Evolutionary conservation across 2,888 invertebrate genomes (phyloP), one percentile per base, ranked within the genome.

Genomic region (Cosmia pyralina): DNA sequence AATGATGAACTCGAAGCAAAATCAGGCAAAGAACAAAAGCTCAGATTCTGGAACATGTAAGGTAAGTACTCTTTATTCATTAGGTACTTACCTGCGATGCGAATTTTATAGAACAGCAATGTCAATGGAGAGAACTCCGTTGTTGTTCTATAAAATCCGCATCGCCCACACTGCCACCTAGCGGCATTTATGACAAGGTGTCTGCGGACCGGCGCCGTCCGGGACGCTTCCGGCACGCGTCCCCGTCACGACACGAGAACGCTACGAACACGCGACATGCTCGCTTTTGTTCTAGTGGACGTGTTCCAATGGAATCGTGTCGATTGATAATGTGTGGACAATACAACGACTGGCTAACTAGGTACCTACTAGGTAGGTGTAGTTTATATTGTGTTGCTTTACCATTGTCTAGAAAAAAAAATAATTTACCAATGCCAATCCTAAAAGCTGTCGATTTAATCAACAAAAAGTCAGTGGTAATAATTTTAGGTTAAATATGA

Each of bases 181-280:
- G 53, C 55, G 50, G 59, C 55, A 11, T 22, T 55, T 53, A 59
- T 58, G 60, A 57, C 72, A 64, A 62, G 46, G 50, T 59, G 11
- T 57, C 60, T 10, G 69, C 48, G 19, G 28, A 69, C 82, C 85
- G 85, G 85, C 85, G 82, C 75, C 87, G 73, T 48, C 72, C 79
- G 74, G 52, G 77, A 77, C 75, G 57, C 65, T 85, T 88, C 87
- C 88, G 88, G 83, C 87, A 83, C 85, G 86, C 75, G 82, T 68
- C 77, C 22, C n/a, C 82, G 65, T 69, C 88, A 85, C 85, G 84
- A 85, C 79, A 70, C 81, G 71, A 28, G 52, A 52, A 67, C 80
- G 76, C 48, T 66, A 55, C 71, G 46, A 69, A 73, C 84, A 85
- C 65, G 76, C 65, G 69, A 76, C 75, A 59, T 11, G 59, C 11